Evolutionary conservation across 2,888 invertebrate species (phyloP).

Genomic region (Ellobium chinense): DNA sequence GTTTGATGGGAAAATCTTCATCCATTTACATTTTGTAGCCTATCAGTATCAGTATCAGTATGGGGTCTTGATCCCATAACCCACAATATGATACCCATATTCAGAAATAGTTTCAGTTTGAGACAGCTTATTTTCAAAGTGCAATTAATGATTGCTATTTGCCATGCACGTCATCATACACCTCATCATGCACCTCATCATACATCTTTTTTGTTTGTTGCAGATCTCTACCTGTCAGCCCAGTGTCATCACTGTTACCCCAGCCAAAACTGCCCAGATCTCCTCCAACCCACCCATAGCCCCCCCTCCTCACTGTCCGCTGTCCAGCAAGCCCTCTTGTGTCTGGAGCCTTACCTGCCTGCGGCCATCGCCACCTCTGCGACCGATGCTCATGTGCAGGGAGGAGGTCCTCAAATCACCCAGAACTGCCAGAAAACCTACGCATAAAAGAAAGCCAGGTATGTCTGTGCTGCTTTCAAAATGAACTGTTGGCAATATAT

Average conservation of each 20-base stretch:
- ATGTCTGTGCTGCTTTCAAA: no score
- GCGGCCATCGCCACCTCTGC: slow-evolving; percentile 91
- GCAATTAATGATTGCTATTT: no score
- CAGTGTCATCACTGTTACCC: slow-evolving; percentile 69
- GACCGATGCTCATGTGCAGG: slow-evolving; percentile 83
- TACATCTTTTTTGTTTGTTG: not conserved
- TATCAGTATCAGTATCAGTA: no score
- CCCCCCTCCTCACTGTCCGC: slow-evolving; percentile 91
- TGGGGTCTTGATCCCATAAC: no score
- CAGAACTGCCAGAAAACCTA: slow-evolving; percentile 64
- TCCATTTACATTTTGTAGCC: no score
- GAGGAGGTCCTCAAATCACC: slow-evolving; percentile 74
- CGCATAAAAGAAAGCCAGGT: slow-evolving; percentile 70
- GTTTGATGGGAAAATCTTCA: no score
- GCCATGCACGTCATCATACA: no score
- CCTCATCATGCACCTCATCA: no score
- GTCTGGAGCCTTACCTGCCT: slow-evolving; percentile 86
- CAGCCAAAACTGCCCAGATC: slow-evolving; percentile 72
- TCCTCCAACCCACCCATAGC: slow-evolving; percentile 70
- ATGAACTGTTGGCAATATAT: no score
- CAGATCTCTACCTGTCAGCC: slow-evolving; percentile 75
- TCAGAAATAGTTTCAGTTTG: no score
- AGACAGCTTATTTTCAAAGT: not conserved
- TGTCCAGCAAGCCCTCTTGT: slow-evolving; percentile 84
- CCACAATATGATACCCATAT: no score